Evolutionary conservation across 37 sponge, comb jelly and placozoan genomes (phyloP).

Genomic region (Aplysina aerophoba): DNA sequence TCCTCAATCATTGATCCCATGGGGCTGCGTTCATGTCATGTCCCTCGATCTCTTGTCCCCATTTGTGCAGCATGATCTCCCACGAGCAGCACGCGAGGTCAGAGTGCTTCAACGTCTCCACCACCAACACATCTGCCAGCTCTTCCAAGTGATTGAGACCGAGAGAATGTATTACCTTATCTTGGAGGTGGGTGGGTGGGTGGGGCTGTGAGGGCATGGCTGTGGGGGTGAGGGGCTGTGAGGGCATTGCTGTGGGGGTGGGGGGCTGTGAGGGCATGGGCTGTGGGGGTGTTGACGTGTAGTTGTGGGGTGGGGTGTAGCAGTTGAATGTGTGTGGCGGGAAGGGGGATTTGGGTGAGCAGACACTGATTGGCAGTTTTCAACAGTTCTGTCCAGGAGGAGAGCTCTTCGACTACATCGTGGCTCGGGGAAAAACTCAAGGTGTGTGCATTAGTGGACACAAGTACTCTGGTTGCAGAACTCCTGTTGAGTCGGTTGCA

Average conservation of each 20-base stretch:
- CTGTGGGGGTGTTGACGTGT: neutral
- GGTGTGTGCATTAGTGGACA: constrained; percentile 36
- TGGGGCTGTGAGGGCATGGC: neutral
- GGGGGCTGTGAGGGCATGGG: neutral
- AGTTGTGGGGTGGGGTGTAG: neutral
- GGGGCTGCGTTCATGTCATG: neutral
- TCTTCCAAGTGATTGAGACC: constrained; percentile 92
- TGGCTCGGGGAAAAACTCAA: constrained; percentile 84
- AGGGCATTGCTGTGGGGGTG: neutral
- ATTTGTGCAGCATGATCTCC: constrained; percentile 75
- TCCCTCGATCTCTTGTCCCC: neutral
- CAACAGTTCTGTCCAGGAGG: constrained; percentile 92
- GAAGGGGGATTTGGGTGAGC: neutral
- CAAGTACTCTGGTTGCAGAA: neutral
- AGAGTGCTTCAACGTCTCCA: constrained; percentile 74
- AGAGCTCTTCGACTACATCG: constrained; percentile 96
- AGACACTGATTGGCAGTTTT: neutral
- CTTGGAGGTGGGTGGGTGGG: constrained; percentile 68
- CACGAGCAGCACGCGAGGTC: constrained; percentile 83
- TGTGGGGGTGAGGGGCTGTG: neutral
- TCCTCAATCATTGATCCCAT: no score
- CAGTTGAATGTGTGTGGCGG: neutral
- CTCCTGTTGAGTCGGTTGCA: neutral
- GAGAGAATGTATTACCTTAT: constrained; percentile 72
- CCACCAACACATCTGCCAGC: constrained; percentile 94